Evolutionary conservation across 2,888 invertebrate genomes (phyloP), one percentile per base, ranked within the genome.

Genomic region (Sinotaia quadrata): DNA sequence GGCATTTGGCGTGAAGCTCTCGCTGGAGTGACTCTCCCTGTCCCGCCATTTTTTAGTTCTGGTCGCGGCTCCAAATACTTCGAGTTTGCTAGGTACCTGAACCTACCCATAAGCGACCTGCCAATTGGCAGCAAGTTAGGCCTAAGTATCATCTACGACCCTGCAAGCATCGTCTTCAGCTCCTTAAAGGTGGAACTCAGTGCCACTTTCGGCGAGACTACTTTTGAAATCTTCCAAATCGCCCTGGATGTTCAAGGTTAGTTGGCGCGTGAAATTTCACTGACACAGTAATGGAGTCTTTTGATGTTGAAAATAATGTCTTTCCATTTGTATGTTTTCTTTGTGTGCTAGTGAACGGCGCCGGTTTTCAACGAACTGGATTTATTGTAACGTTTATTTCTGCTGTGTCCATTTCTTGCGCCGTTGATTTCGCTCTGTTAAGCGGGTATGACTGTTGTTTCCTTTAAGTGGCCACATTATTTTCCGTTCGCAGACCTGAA

Each of bases 41-140:
- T 63, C 1, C 54, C 52, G 0, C 24, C n/a, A n/a, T n/a, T n/a
- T n/a, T n/a, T n/a, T n/a, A n/a, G n/a, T n/a, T n/a, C n/a, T n/a
- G 65, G 65, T 15, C 52, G 65, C 0, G 56, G 41, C 10, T 65
- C 65, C 7, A 31, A 65, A n/a, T 54, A 65, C 56, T 41, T n/a
- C n/a, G 65, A 65, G 65, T 21, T 65, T 2, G 41, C 65, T 0
- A 31, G 37, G 31, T 54, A 65, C 34, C 27, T 54, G 21, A 44
- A 56, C 54, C 21, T 56, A 5, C 65, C 65, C 2, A 15, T 56
- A 2, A 33, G 7, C 41, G 21, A n/a, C 1, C 21, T 36, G 18
- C 65, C 37, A 29, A n/a, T 36, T n/a, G 65, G 65, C 4, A 56
- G 33, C 29, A 54, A 56, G 21, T 31, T 65, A 7, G 56, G 29